A percentile compares a stretch with the other conserved stretches of the same genome.
These are phyloP conservation scores for Drosophila eugracilis DNA, from an alignment of 1,140 invertebrate species.

Conservation along the genomic window DNA sequence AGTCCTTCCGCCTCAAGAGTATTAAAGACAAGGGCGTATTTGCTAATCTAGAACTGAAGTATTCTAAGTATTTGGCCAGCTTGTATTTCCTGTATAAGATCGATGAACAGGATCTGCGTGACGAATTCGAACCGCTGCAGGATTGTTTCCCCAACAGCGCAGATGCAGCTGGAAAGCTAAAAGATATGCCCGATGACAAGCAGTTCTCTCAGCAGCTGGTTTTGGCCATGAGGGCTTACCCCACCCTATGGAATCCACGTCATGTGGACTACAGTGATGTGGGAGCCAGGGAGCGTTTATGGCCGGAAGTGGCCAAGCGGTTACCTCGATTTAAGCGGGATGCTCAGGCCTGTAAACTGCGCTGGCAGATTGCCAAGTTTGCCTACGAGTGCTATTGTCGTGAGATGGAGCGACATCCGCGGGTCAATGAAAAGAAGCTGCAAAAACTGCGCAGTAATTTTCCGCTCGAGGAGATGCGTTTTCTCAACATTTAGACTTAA, in stretches of 20 bases:
- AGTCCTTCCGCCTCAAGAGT: constrained; percentile 75
- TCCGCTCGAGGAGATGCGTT: constrained; percentile 76
- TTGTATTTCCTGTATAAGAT: constrained; percentile 80
- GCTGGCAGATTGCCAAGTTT: constrained; percentile 80
- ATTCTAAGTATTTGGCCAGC: constrained; percentile 78
- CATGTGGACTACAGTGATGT: constrained; percentile 73
- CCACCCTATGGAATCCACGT: constrained; percentile 68
- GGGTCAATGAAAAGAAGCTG: constrained; percentile 60
- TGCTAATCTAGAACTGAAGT: constrained; percentile 75
- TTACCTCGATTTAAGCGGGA: constrained; percentile 71
- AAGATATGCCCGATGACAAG: constrained; percentile 77
- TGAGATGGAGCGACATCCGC: constrained; percentile 56
- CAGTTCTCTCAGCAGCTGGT: constrained; percentile 72
- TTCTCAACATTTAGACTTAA: constrained; percentile 52
- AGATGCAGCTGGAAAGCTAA: constrained; percentile 40
- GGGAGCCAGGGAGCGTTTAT: constrained; percentile 61
- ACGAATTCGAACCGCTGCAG: constrained; percentile 73
- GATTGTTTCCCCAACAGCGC: constrained; percentile 42
- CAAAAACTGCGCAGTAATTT: constrained; percentile 67
- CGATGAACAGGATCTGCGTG: constrained; percentile 74
- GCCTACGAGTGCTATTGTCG: constrained; percentile 73
- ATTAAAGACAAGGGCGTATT: constrained; percentile 69
- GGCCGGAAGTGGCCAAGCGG: constrained; percentile 66
- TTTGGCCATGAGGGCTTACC: constrained; percentile 59
- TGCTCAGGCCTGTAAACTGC: constrained; percentile 61